Base-by-base conservation (phyloP, 2,797 vertebrate species). In the Neosilurus mollespiculum region DNA sequence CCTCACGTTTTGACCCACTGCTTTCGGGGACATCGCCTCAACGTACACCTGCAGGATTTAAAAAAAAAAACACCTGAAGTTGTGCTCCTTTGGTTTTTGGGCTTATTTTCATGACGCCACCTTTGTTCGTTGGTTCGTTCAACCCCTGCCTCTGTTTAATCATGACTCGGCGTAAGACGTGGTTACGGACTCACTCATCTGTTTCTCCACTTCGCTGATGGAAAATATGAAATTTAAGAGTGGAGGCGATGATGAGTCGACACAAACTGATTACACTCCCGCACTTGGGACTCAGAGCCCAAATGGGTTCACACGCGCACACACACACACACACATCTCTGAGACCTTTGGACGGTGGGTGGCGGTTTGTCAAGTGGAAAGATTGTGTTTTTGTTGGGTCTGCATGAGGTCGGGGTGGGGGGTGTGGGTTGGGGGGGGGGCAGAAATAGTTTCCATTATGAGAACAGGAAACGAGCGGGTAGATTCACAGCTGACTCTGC, bases 151-250 rank as follows among this genome's bases (percentile, higher is more conserved):
- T 76, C 10, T 24, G 59, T 51, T 78, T 10, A 78, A 24, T 20
- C 69, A 22, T 81, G 78, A 84, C n/a, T 81, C 78, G 18, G 78
- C 51, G 53, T 51, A 24, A 84, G 83, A 54, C n/a, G 54, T 16
- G 61, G 20, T 16, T 22, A 62, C 24, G 64, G 64, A 81, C 62
- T 61, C 62, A 24, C 14, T 56, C 43, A 7, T 4, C 34, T 30
- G 1, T 75, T 75, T 67, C 54, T 62, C 11, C 20, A 49, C 15
- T 69, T 34, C 20, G 5, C 18, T 30, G 15, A 58, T 9, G 72
- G 79, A 85, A 85, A 85, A 85, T 37, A 77, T 81, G 83, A 81
- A 81, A 85, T 77, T 14, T 56, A 81, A 85, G 79, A 54, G n/a
- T 8, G 61, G 24, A 26, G 10, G 59, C n/a, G n/a, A 69, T 81